Base-by-base conservation (phyloP, 2,113 vertebrate genomes). In the Megaceryle torquata region DNA sequence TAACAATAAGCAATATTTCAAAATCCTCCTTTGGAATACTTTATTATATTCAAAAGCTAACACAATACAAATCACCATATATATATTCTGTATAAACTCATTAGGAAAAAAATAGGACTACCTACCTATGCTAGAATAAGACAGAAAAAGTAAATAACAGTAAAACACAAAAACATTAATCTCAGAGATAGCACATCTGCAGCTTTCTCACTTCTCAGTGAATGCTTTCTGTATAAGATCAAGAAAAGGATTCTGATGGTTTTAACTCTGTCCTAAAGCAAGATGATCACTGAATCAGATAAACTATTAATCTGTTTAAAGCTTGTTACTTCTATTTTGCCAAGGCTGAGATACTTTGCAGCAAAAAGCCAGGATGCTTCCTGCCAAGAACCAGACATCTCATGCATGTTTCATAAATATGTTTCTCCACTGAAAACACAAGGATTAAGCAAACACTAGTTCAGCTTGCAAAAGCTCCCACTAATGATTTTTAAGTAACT, bases 271-370 rank as follows among this genome's bases (percentile, higher is more conserved):
- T 89, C 94, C 91, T 96, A 93, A 84, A 96, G 96, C 76, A 96
- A 96, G 85, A 96, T 86, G 88, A 96, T 94, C 93, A 91, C 76
- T 88, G 91, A 96, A 89, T 94, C 78, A 93, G 96, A 95, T 93
- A 95, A 97, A 96, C 89, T 84, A 89, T 95, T 96, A 96, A 97
- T 97, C 94, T 96, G 65, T 95, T 95, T 92, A 96, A 97, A 97
- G 86, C 83, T 86, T 94, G 75, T 92, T 82, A 67, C 79, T 93
- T 41, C 53, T 96, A 44, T 92, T 97, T 91, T 94, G 91, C 93
- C 84, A 89, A 91, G 86, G 22, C 84, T 96, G 88, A 94, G 89
- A 87, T 54, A 84, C 35, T 95, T 88, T 80, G 61, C 79, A 90
- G 84, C 46, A 82, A 88, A 96, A 91, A 93, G 90, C 71, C 95